These are phyloP conservation scores for Pogonocherus hispidulus DNA, from an alignment of 2,888 invertebrate genomes.

Conservation along the genomic window DNA sequence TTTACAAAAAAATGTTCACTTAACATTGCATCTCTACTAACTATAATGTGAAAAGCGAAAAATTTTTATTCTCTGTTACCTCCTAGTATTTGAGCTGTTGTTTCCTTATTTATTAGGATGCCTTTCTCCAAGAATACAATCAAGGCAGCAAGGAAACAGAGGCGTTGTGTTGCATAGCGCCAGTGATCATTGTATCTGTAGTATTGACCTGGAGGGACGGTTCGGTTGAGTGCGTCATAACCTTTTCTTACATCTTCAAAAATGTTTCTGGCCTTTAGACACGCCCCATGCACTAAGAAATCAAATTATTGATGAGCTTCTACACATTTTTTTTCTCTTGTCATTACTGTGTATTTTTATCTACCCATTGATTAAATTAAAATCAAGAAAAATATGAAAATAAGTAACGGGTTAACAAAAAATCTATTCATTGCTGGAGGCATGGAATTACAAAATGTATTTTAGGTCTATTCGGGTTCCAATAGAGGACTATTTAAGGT, in stretches of 20 bases:
- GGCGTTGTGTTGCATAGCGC: constrained; percentile 84
- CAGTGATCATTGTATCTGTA: constrained; percentile 92
- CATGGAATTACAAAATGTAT: too few relatives aligned
- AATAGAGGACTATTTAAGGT: too few relatives aligned
- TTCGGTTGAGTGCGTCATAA: constrained; percentile 75
- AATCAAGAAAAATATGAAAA: too few relatives aligned
- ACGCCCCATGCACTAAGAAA: constrained; percentile 74
- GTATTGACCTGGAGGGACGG: constrained; percentile 84
- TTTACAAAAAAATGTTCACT: too few relatives aligned
- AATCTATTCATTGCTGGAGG: too few relatives aligned
- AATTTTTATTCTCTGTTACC: too few relatives aligned
- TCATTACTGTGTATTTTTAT: too few relatives aligned
- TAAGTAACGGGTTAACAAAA: too few relatives aligned
- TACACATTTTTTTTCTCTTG: not conserved
- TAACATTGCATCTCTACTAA: too few relatives aligned
- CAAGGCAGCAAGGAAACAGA: constrained; percentile 83
- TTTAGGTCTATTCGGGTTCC: too few relatives aligned
- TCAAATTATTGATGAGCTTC: constrained; percentile 26
- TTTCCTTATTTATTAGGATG: constrained; percentile 80
- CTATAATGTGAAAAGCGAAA: too few relatives aligned
- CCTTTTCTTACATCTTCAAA: constrained; percentile 78
- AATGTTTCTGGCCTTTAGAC: constrained; percentile 75
- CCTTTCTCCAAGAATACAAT: constrained; percentile 86
- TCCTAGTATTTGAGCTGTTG: constrained; percentile 83
- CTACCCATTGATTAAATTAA: too few relatives aligned